phyloP scores from a whole-genome alignment of 2,888 invertebrate genomes.

The Serrognathus titanus region DNA sequence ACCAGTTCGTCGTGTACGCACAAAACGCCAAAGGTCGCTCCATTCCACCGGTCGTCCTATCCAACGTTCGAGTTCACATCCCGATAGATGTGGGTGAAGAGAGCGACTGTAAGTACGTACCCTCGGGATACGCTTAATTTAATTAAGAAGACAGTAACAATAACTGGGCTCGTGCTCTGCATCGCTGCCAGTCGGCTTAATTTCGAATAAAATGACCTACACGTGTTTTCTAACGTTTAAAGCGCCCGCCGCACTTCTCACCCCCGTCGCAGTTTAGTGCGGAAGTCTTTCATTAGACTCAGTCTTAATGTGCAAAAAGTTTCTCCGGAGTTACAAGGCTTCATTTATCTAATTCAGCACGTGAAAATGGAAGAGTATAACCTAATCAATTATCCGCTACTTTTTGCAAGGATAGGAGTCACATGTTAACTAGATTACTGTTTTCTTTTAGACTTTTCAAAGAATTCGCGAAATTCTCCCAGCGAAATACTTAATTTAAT shows the following conservation, averaged over 20 bases:
- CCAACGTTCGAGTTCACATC: slow-evolving; percentile 52
- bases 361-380: slow-evolving; percentile 19
- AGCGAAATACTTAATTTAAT: no score
- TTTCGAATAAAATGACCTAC: slow-evolving; percentile 7
- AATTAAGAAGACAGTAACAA: slow-evolving; percentile 45
- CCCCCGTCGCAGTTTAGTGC: neutral
- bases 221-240: slow-evolving; percentile 12
- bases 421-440: no score
- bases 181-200: slow-evolving; percentile 32
- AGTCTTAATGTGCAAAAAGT: slow-evolving; percentile 18
- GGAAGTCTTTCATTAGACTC: slow-evolving; percentile 17
- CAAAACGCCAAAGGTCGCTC: slow-evolving; percentile 79
- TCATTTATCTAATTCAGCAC: slow-evolving; percentile 19
- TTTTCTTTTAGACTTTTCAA: no score
- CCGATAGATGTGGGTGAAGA: slow-evolving; percentile 20
- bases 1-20: slow-evolving; percentile 77
- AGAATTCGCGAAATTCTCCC: no score
- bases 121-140: slow-evolving; percentile 39
- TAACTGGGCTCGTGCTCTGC: slow-evolving; percentile 40
- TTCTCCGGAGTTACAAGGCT: slow-evolving; percentile 16
- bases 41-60: slow-evolving; percentile 68
- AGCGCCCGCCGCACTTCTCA: neutral
- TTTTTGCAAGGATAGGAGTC: slow-evolving; percentile 2
- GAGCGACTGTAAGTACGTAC: slow-evolving; percentile 8
- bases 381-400: slow-evolving; percentile 17